Percentiles rank a stretch among this genome's conserved stretches.
Conservation (phyloP, 2,888 invertebrate species). For the Rapana venosa region DNA sequence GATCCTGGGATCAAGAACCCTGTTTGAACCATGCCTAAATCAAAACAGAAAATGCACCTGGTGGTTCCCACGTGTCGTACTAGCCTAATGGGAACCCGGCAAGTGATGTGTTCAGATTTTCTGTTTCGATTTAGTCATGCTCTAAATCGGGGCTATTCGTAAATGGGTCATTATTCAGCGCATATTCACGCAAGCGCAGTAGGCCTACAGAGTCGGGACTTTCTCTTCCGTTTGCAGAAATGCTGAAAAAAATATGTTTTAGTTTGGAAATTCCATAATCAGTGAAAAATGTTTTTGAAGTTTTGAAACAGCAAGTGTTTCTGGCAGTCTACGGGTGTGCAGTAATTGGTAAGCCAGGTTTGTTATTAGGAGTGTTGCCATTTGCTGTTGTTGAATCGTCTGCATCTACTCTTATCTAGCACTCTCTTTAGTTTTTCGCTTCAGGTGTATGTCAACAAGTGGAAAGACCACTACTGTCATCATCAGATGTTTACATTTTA, state of each 20-base stretch:
- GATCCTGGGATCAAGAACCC: background rate
- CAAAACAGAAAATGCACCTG: background rate
- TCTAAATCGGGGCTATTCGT: conserved; percentile 19
- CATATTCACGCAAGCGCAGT: conserved; percentile 41
- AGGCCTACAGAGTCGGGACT: background rate
- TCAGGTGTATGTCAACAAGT: background rate
- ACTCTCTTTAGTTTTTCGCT: too few relatives aligned
- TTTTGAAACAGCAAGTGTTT: background rate
- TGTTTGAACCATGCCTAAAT: too few relatives aligned
- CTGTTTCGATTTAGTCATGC: background rate
- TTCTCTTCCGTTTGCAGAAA: conserved; percentile 41
- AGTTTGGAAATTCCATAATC: background rate
- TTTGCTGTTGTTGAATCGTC: conserved; percentile 6
- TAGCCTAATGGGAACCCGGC: background rate
- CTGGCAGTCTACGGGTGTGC: conserved; percentile 9
- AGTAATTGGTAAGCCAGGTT: conserved; percentile 5
- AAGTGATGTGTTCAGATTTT: background rate
- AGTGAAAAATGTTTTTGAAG: background rate
- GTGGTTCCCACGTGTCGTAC: background rate
- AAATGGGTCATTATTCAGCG: conserved; percentile 29
- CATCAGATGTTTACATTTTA: background rate
- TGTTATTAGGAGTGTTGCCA: too few relatives aligned
- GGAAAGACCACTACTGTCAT: background rate
- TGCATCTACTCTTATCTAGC: background rate
- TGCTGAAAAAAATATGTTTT: conserved; percentile 23